Conservation (phyloP, 2,888 invertebrate species). For the Micropterix aruncella region DNA sequence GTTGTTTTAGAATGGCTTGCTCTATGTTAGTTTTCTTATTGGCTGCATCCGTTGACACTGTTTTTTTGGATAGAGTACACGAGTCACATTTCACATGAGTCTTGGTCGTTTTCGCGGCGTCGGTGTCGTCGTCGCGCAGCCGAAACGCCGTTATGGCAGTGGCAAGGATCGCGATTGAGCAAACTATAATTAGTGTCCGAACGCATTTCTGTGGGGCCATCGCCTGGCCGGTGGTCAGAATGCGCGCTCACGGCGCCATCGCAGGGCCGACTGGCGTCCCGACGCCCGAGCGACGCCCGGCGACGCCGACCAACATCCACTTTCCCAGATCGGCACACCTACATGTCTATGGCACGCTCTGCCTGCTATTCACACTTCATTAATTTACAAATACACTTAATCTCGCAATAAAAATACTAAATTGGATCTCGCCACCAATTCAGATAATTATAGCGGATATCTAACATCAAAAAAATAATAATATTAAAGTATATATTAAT, state of each 20-base stretch:
- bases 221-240: constrained; percentile 21
- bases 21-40: too few relatives aligned
- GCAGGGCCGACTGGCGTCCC: constrained; percentile 18
- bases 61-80: background rate
- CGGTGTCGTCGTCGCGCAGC: constrained; percentile 29
- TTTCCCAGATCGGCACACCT: too few relatives aligned
- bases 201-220: constrained; percentile 35
- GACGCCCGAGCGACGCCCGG: background rate
- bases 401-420: too few relatives aligned
- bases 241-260: constrained; percentile 33
- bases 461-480: too few relatives aligned
- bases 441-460: too few relatives aligned
- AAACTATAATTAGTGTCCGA: constrained; percentile 34
- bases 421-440: too few relatives aligned
- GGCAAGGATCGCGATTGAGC: constrained; percentile 28
- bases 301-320: too few relatives aligned
- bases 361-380: too few relatives aligned
- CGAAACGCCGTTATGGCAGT: constrained; percentile 40
- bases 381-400: too few relatives aligned
- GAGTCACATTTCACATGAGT: background rate
- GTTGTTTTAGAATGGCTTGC: constrained; percentile 22
- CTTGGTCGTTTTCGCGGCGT: constrained; percentile 14
- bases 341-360: too few relatives aligned
- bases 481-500: too few relatives aligned
- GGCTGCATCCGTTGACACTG: background rate